Conservation (phyloP, 2,888 invertebrate genomes). For the Agrotis ipsilon region DNA sequence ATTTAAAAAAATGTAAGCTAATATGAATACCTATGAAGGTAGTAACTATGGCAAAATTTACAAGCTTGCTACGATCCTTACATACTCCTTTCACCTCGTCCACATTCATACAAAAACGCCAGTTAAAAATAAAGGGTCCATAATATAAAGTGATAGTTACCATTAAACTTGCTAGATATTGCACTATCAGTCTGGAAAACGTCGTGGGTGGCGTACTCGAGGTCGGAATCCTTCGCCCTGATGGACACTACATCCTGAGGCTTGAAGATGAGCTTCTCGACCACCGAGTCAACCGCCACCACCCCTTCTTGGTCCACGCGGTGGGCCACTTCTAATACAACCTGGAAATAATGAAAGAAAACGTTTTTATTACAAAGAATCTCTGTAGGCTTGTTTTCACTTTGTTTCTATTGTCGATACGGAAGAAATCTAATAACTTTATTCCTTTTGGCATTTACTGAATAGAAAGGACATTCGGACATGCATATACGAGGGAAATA, state of each 20-base stretch:
- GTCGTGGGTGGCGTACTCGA: conserved; percentile 97
- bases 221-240: conserved; percentile 95
- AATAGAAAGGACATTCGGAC: no score
- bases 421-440: background rate
- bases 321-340: conserved; percentile 96
- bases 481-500: no score
- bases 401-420: no score
- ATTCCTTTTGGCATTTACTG: background rate
- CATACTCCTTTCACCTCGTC: no score
- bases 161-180: conserved; percentile 96
- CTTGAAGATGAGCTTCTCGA: conserved; percentile 96
- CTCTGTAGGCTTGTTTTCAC: background rate
- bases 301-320: conserved; percentile 93
- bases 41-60: no score
- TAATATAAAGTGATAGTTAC: conserved; percentile 80
- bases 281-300: conserved; percentile 93
- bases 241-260: conserved; percentile 96
- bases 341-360: conserved; percentile 75
- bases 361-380: conserved; percentile 1
- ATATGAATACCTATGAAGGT: no score
- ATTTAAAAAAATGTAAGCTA: no score
- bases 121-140: no score
- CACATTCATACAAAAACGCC: no score
- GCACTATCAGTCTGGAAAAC: conserved; percentile 97
- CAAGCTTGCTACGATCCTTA: no score